Percentiles rank a stretch among this genome's conserved stretches.
Conservation (phyloP, 2,113 vertebrate species). For the Hemichromis elongatus region DNA sequence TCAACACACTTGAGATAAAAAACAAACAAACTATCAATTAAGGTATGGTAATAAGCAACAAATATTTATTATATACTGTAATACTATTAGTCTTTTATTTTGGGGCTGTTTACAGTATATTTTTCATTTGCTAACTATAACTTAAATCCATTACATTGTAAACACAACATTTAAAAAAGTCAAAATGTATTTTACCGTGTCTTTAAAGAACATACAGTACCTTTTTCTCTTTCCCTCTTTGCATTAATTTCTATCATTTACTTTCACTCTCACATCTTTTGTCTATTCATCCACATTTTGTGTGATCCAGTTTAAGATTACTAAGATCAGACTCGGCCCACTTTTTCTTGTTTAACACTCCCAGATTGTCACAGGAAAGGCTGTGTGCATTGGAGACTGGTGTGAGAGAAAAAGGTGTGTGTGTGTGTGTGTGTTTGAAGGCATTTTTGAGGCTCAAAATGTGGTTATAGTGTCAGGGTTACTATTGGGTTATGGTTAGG, state of each 20-base stretch:
- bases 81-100: background rate
- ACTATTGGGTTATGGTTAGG: too few species aligned
- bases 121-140: background rate
- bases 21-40: background rate
- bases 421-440: background rate
- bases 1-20: background rate
- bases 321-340: background rate
- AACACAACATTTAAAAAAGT: background rate
- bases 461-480: too few species aligned
- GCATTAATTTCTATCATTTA: background rate
- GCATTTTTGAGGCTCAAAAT: too few species aligned
- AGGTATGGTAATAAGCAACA: background rate
- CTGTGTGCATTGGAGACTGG: too few species aligned
- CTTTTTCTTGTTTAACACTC: slow-evolving; percentile 7
- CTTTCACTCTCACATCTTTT: too few species aligned
- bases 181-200: background rate
- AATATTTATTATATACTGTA: background rate
- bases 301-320: background rate
- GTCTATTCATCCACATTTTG: background rate
- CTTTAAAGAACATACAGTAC: background rate
- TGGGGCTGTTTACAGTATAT: background rate
- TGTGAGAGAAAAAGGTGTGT: background rate
- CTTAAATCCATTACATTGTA: background rate
- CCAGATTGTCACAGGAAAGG: slow-evolving; percentile 13
- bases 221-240: background rate